Evolutionary conservation across 1,140 invertebrate species (phyloP).

Genomic region (Nasonia vitripennis): DNA sequence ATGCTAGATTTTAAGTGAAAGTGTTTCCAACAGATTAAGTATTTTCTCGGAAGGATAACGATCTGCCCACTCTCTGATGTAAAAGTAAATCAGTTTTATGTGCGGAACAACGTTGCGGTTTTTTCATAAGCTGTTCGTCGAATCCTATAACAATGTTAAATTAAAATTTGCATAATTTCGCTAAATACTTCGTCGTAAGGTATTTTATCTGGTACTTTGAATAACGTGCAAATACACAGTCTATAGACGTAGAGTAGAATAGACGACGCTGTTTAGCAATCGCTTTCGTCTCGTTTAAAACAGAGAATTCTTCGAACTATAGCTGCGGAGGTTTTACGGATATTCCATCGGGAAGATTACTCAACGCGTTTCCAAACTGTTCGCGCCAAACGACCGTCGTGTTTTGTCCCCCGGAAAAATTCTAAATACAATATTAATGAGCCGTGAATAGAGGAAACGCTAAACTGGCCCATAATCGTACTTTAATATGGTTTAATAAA

Average conservation of each 20-base stretch:
- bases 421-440: no score
- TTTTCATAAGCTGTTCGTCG: no score
- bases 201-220: not conserved
- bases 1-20: constrained; percentile 15
- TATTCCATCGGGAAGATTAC: not conserved
- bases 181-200: no score
- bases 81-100: not conserved
- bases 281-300: not conserved
- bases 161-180: no score
- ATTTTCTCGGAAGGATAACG: not conserved
- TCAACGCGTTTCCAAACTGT: not conserved
- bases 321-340: not conserved
- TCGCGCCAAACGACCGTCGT: not conserved
- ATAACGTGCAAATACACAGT: not conserved
- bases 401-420: no score
- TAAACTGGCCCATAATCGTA: no score
- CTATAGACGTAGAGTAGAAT: not conserved
- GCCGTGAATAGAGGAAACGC: no score
- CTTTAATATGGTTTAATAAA: no score
- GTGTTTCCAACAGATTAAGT: not conserved
- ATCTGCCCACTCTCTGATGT: not conserved
- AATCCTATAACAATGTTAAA: no score
- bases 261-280: not conserved
- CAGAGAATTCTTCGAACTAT: not conserved
- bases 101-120: no score